Percentiles rank a stretch among this genome's conserved stretches.
Evolutionary conservation across 37 sponge, comb jelly and placozoan species (phyloP).

Genomic region (Amphimedon queenslandica): DNA sequence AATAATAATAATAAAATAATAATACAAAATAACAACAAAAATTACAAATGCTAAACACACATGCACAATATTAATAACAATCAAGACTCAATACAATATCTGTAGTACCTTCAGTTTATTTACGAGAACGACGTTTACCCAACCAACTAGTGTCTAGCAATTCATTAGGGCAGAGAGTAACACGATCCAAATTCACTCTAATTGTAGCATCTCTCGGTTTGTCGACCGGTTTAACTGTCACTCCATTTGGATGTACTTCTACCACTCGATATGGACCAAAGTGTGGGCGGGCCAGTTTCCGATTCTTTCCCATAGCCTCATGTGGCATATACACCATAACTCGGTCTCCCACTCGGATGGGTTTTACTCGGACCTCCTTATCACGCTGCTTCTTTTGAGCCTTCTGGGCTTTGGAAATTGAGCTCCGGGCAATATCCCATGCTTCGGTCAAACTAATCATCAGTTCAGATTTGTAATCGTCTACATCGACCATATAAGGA

Average conservation of each 20-base stretch:
- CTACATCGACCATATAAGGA: slow-evolving; percentile 28
- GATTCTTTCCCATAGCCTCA: slow-evolving; percentile 10
- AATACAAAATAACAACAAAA: too few relatives aligned
- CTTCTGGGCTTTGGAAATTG: slow-evolving; percentile 13
- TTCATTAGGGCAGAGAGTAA: slow-evolving; percentile 17
- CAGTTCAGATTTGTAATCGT: slow-evolving; percentile 23
- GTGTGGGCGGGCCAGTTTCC: slow-evolving; percentile 38
- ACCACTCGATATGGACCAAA: slow-evolving; percentile 35
- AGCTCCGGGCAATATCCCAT: slow-evolving; percentile 26
- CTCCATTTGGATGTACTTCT: slow-evolving; percentile 21
- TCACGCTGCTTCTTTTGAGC: slow-evolving; percentile 18
- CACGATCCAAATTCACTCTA: slow-evolving; percentile 18
- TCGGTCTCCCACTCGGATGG: slow-evolving; percentile 15
- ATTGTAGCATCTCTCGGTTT: slow-evolving; percentile 1
- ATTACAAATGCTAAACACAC: too few relatives aligned
- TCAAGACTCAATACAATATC: too few relatives aligned
- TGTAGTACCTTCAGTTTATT: too few relatives aligned
- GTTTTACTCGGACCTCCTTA: neutral
- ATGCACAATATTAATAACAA: too few relatives aligned
- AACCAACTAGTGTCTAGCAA: neutral
- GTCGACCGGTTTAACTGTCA: slow-evolving; percentile 19
- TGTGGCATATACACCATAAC: slow-evolving; percentile 40
- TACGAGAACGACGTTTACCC: too few relatives aligned
- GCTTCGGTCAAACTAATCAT: slow-evolving; percentile 12
- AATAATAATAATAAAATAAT: too few relatives aligned